These are phyloP conservation scores for Lasioglossum vierecki DNA, from an alignment of 2,888 invertebrate species.

Conservation along the genomic window DNA sequence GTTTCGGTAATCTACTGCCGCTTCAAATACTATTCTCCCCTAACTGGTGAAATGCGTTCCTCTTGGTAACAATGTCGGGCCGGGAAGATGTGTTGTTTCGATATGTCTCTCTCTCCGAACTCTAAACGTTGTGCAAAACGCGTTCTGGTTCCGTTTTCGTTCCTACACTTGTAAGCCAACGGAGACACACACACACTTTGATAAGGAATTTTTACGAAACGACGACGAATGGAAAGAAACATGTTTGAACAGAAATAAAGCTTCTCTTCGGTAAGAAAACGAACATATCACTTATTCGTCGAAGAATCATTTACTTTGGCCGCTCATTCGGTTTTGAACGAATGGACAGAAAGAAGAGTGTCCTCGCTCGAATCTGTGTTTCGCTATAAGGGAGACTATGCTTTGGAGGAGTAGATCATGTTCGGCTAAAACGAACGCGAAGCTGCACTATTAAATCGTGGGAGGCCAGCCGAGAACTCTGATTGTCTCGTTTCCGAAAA, in stretches of 20 bases:
- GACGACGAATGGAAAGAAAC: constrained; percentile 15
- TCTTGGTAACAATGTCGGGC: neutral
- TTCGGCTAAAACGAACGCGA: neutral
- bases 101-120: neutral
- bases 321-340: neutral
- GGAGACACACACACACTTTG: constrained; percentile 13
- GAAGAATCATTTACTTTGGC: neutral
- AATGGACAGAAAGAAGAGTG: neutral
- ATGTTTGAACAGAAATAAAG: constrained; percentile 30
- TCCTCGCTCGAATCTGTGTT: neutral
- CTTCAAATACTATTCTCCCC: constrained; percentile 25
- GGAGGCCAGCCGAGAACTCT: constrained; percentile 5
- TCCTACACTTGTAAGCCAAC: constrained; percentile 21
- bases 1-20: constrained; percentile 1
- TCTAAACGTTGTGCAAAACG: neutral
- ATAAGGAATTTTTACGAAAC: constrained; percentile 35
- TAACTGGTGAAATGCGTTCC: constrained; percentile 15
- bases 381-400: constrained; percentile 20
- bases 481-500: constrained; percentile 14
- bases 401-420: constrained; percentile 6
- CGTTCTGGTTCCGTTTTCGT: constrained; percentile 18
- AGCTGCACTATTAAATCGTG: neutral
- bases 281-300: constrained; percentile 32
- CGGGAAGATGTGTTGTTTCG: neutral
- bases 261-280: constrained; percentile 19